Evolutionary conservation across 2,797 vertebrate species (phyloP), one percentile per base, ranked within the genome.

Genomic region (Poliocrania exsul): DNA sequence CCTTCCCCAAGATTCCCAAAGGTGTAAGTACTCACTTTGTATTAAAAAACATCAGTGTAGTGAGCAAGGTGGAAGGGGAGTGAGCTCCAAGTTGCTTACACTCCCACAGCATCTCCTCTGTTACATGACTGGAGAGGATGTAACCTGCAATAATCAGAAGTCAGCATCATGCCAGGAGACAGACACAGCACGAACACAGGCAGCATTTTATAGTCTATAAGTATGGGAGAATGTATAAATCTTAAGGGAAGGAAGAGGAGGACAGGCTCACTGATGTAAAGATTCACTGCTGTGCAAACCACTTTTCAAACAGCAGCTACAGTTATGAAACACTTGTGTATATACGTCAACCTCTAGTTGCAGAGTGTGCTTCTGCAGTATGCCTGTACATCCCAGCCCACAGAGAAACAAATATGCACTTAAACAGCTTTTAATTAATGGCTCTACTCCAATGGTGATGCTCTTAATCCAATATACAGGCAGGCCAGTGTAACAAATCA

Each of bases 71-170:
- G 53, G 99, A 98, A 51, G 99, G 99, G 53, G 99, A 99, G 96
- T 99, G 99, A 86, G 99, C 99, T 74, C 99, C 99, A 62, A 99
- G 98, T 97, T 99, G 99, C 97, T 99, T 99, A 97, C 99, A 99
- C 97, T 99, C 99, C 99, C 99, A 99, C 66, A 99, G 97, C 99
- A 99, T 99, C 97, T 99, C 99, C 97, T 99, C 99, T 11, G 99
- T 99, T 95, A 99, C 99, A 13, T 99, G 99, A 97, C 99, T 99
- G 96, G 99, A 99, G 89, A 99, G 99, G 81, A 99, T 96, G 72
- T 99, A 99, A 96, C 99, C 99, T 99, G 97, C 65, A 97, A 97
- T 62, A 95, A 97, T 3, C 35, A 98, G 50, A 97, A 93, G 33
- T 93, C 57, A 83, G 81, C n/a, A 81, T 93, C 79, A 80, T 1